A percentile compares a stretch with the other conserved stretches of the same genome.
Evolutionary conservation across 2,113 vertebrate genomes (phyloP).

Genomic region (Apus apus): DNA sequence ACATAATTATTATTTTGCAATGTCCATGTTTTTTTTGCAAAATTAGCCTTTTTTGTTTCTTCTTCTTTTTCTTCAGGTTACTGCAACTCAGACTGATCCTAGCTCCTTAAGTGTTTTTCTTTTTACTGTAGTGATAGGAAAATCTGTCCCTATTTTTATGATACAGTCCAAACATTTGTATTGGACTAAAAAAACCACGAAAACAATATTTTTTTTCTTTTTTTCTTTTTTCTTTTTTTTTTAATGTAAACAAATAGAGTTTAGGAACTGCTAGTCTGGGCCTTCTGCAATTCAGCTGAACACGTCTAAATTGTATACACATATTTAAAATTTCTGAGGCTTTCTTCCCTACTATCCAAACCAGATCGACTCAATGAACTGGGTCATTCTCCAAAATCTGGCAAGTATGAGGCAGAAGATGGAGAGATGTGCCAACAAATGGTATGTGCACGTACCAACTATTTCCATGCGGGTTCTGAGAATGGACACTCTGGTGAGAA

Average conservation of each 20-base stretch:
- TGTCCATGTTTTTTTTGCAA: background rate
- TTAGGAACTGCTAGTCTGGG: background rate
- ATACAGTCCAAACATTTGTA: background rate
- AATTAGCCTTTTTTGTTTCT: background rate
- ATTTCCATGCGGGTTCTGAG: background rate
- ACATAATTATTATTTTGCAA: background rate
- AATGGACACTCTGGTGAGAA: background rate
- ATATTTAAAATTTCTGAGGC: slow-evolving; percentile 57
- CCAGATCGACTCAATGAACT: background rate
- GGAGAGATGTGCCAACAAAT: background rate
- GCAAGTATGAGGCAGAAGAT: background rate
- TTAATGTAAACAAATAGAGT: background rate
- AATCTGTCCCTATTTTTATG: background rate
- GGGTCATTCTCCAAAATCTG: background rate
- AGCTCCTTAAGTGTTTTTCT: background rate
- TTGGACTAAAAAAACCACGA: background rate
- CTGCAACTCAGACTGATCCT: background rate
- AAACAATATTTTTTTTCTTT: background rate
- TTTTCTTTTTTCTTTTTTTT: background rate
- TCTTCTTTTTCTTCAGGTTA: background rate
- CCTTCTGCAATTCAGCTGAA: slow-evolving; percentile 11
- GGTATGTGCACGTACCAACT: background rate
- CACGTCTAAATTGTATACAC: background rate
- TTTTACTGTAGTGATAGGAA: background rate
- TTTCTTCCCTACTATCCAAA: background rate